Percentiles rank a stretch among this genome's conserved stretches.
phyloP scores from a whole-genome alignment of 2,113 vertebrate genomes.

The Zosterops japonicus region DNA sequence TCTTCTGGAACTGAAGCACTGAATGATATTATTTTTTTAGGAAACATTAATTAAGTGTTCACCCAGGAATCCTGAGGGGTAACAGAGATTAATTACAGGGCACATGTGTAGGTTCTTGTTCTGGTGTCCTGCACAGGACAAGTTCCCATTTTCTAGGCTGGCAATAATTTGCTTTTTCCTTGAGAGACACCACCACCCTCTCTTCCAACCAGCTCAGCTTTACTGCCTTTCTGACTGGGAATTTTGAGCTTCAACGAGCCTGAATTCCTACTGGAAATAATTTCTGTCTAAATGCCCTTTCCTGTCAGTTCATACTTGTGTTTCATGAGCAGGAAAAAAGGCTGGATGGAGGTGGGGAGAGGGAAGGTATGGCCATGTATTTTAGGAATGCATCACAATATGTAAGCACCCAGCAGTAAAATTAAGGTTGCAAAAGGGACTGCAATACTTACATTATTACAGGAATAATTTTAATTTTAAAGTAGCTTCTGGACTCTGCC shows the following conservation, averaged over 20 bases:
- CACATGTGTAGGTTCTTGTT: not conserved
- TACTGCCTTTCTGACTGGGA: not conserved
- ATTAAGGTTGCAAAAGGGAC: not conserved
- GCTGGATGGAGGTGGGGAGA: not conserved
- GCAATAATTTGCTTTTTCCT: not conserved
- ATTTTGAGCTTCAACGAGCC: not conserved
- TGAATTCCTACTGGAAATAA: not conserved
- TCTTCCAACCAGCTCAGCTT: not conserved
- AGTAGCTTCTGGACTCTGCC: not conserved
- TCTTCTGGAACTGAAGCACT: not conserved
- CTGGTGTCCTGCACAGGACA: not conserved
- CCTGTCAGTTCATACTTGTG: not conserved
- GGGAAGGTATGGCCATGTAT: not conserved
- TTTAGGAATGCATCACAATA: not conserved
- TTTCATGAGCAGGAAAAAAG: not conserved
- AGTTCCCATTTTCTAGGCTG: not conserved
- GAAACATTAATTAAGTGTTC: not conserved
- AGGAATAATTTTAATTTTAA: not conserved
- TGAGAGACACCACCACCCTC: not conserved
- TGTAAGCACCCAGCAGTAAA: not conserved
- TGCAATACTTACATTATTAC: not conserved
- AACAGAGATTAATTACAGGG: not conserved
- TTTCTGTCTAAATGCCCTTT: not conserved
- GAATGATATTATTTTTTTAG: not conserved
- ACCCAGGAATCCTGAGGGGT: not conserved